Conservation (phyloP, 2,888 invertebrate genomes). For the Cheilosia impressa region DNA sequence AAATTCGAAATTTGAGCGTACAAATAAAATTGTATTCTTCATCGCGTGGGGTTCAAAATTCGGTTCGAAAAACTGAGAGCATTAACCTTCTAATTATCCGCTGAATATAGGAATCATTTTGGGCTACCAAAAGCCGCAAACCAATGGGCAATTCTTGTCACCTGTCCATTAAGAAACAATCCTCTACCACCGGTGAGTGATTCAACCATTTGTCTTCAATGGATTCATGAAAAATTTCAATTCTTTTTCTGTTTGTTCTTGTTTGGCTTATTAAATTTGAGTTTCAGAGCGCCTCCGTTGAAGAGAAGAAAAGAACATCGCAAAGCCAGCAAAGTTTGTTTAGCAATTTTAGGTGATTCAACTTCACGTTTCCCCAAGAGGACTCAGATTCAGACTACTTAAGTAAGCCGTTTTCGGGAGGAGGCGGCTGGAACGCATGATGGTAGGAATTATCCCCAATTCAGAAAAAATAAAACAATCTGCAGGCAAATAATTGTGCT, state of each 20-base stretch:
- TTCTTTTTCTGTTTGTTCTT: not conserved
- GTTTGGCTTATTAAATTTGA: slow-evolving; percentile 7
- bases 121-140: slow-evolving; percentile 12
- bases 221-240: slow-evolving; percentile 6
- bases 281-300: slow-evolving; percentile 12
- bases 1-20: not conserved
- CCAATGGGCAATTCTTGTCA: slow-evolving; percentile 42
- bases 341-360: slow-evolving; percentile 66
- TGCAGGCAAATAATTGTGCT: too few relatives aligned
- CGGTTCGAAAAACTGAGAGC: slow-evolving; percentile 35
- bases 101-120: slow-evolving; percentile 11
- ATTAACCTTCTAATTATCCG: slow-evolving; percentile 48
- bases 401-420: slow-evolving; percentile 8
- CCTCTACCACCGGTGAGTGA: slow-evolving; percentile 20
- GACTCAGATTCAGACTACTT: slow-evolving; percentile 28
- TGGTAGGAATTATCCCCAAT: slow-evolving; percentile 41
- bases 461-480: not conserved
- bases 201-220: slow-evolving; percentile 36
- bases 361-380: slow-evolving; percentile 35
- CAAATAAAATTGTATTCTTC: not conserved
- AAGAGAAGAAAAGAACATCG: not conserved
- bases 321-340: slow-evolving; percentile 9
- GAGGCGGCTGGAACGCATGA: slow-evolving; percentile 1
- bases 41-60: slow-evolving; percentile 3
- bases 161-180: slow-evolving; percentile 58